Conservation (phyloP, 2,888 invertebrate species). For the Mantis religiosa region DNA sequence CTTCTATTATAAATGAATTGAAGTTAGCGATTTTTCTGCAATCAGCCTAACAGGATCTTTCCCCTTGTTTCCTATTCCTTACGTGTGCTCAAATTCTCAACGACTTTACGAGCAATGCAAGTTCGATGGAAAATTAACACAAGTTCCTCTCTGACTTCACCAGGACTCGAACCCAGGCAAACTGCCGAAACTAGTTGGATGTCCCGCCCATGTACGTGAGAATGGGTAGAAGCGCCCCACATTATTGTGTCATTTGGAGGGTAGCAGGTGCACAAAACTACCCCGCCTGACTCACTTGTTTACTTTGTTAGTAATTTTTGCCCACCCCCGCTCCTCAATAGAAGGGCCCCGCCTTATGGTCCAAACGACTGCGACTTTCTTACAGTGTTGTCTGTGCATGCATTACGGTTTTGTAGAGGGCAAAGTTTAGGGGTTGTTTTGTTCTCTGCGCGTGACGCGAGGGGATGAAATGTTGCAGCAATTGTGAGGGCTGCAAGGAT, state of each 20-base stretch:
- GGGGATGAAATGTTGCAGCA: neutral
- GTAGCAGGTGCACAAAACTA: constrained; percentile 7
- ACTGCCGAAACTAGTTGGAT: no score
- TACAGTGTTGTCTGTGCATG: neutral
- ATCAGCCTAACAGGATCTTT: no score
- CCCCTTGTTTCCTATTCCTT: no score
- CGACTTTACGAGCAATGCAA: no score
- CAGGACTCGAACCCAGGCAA: no score
- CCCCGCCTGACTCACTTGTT: neutral
- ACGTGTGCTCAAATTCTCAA: no score
- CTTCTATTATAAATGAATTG: no score
- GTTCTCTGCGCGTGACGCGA: neutral
- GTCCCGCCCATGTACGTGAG: neutral
- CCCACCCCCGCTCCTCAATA: no score
- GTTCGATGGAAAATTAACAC: no score
- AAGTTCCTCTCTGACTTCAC: no score
- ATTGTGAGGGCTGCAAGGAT: no score
- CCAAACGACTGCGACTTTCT: neutral
- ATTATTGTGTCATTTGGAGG: constrained; percentile 13
- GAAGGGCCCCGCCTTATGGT: neutral
- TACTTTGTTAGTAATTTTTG: neutral
- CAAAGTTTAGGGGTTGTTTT: neutral
- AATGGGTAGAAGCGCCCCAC: neutral
- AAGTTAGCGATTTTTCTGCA: no score
- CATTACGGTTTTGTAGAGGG: neutral